Base-by-base conservation (phyloP, 2,797 vertebrate genomes). In the Danio albolineatus region DNA sequence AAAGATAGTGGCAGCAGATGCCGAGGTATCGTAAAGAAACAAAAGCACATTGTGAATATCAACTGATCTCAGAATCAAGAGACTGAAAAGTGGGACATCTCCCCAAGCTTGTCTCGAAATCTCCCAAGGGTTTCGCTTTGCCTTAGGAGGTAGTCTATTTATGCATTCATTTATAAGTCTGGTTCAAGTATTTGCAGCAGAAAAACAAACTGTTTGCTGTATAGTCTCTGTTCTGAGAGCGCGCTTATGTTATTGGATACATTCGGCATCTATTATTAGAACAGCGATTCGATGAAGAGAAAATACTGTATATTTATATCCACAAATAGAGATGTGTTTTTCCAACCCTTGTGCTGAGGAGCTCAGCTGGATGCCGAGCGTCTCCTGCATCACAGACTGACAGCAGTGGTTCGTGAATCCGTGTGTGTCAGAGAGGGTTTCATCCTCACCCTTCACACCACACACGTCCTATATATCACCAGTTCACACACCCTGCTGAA, bases 41-140 rank as follows among this genome's bases (percentile, higher is more conserved):
- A 61, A 44, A 71, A 64, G 59, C 54, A 66, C 60, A 78, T 73
- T 65, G 70, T 60, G 73, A 48, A 80, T 46, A 72, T 82, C 53
- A 51, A 46, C 80, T 80, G 56, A 82, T 83, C 73, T 84, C 57
- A 69, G 56, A 81, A 84, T 78, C 79, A 82, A 78, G 79, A 51
- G 41, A 17, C 21, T 59, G 62, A 76, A 85, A 86, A 86, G 78
- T 86, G 54, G 80, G 78, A 82, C 85, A 84, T 73, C 70, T 79
- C 78, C 67, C 78, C 59, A 39, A 64, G 78, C 80, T 81, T 81
- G 80, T 80, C 82, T 86, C 69, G 59, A 72, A 64, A 64, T 71
- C 80, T 74, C 85, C 75, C 82, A 75, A 65, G 82, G 74, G 80
- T 70, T 84, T 82, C 49, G 73, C 84, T 84, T 78, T 78, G 65